These are phyloP conservation scores for Leistus spinibarbis DNA, from an alignment of 2,888 invertebrate species.

Conservation along the genomic window DNA sequence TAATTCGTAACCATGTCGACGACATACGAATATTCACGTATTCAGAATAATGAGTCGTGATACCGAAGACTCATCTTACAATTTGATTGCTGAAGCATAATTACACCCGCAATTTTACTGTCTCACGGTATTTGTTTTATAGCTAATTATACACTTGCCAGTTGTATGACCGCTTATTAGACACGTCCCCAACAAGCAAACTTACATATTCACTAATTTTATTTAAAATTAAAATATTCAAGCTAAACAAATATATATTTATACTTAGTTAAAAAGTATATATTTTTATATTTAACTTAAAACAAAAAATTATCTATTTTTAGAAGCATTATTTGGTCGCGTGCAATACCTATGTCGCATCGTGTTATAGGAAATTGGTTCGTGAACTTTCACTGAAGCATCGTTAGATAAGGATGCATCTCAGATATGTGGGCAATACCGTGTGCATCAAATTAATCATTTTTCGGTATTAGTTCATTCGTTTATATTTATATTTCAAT, in stretches of 20 bases:
- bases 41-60: not conserved
- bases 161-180: too few species aligned
- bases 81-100: not conserved
- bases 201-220: too few species aligned
- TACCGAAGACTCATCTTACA: not conserved
- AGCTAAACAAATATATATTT: too few species aligned
- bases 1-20: not conserved
- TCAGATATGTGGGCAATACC: not conserved
- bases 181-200: too few species aligned
- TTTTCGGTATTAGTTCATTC: too few species aligned
- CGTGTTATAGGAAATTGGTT: not conserved
- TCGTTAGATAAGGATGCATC: not conserved
- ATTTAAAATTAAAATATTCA: too few species aligned
- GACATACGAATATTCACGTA: not conserved
- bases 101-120: not conserved
- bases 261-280: too few species aligned
- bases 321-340: not conserved
- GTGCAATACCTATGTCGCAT: too few species aligned
- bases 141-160: too few species aligned
- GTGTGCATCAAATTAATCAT: not conserved
- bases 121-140: not conserved
- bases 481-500: too few species aligned
- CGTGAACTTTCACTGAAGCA: not conserved
- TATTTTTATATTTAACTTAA: not conserved
- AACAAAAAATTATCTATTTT: too few species aligned